Percentiles rank a stretch among this genome's conserved stretches.
phyloP scores from a whole-genome alignment of 92 coral and sea anemone species.

The Phenganax subtilis region DNA sequence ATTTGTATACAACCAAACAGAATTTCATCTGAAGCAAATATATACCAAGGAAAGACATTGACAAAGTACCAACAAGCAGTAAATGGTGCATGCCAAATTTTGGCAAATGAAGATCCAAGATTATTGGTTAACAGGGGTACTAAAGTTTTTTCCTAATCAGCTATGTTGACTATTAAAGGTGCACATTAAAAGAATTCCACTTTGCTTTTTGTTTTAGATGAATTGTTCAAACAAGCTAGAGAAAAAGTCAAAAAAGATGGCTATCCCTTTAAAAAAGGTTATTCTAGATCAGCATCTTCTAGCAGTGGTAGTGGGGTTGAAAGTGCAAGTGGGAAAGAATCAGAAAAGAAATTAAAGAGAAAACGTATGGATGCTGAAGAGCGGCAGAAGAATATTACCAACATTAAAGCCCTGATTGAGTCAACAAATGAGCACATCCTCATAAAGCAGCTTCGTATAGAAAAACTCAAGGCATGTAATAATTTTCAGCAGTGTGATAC shows the following conservation, averaged over 20 bases:
- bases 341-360: slow-evolving; percentile 3
- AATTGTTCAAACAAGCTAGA: slow-evolving; percentile 29
- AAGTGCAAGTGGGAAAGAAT: background rate
- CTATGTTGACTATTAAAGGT: background rate
- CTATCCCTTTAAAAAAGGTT: slow-evolving; percentile 25
- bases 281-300: slow-evolving; percentile 23
- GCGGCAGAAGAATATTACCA: slow-evolving; percentile 12
- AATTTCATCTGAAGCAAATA: slow-evolving; percentile 16
- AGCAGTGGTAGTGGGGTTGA: slow-evolving; percentile 17
- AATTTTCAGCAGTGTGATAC: slow-evolving; percentile 26
- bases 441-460: slow-evolving; percentile 27
- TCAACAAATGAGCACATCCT: slow-evolving; percentile 26
- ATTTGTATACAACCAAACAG: background rate
- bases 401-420: slow-evolving; percentile 23
- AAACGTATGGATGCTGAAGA: slow-evolving; percentile 17
- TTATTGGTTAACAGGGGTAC: slow-evolving; percentile 40
- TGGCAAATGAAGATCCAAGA: slow-evolving; percentile 37
- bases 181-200: background rate
- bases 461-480: slow-evolving; percentile 24
- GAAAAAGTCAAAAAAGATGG: slow-evolving; percentile 24
- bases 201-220: slow-evolving; percentile 1
- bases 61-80: slow-evolving; percentile 40
- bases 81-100: slow-evolving; percentile 38
- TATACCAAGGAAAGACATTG: slow-evolving; percentile 19
- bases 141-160: background rate